Evolutionary conservation across 2,797 vertebrate genomes (phyloP).

Genomic region (Lepilemur septentrionalis): DNA sequence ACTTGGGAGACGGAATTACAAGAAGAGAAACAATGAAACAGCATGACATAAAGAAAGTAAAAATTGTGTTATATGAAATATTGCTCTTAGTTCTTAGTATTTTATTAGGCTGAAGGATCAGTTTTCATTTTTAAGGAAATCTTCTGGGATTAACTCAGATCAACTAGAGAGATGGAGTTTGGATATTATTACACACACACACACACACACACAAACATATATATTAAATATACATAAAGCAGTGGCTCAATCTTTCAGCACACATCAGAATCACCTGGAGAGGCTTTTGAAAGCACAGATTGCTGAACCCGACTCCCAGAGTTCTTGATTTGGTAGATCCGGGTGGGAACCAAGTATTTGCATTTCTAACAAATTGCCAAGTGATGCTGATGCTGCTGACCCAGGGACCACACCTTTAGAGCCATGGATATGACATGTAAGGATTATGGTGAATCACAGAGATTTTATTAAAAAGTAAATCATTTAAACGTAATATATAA

Average conservation of each 20-base stretch:
- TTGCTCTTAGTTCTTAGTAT: neutral
- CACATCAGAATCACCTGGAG: neutral
- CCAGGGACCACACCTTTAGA: neutral
- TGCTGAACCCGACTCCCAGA: neutral
- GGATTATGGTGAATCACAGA: neutral
- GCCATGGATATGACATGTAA: neutral
- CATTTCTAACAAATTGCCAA: constrained; percentile 6
- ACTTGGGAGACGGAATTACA: neutral
- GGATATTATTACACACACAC: neutral
- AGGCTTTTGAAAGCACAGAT: neutral
- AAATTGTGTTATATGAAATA: neutral
- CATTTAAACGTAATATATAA: neutral
- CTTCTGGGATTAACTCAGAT: neutral
- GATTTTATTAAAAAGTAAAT: neutral
- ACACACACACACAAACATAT: neutral
- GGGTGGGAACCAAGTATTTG: neutral
- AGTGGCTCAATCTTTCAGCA: neutral
- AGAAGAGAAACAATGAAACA: neutral
- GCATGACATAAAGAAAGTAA: neutral
- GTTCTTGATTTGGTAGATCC: neutral
- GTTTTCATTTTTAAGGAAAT: constrained; percentile 6
- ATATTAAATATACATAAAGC: neutral
- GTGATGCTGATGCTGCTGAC: neutral
- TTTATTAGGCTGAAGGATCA: neutral
- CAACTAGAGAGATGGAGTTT: neutral